Base-by-base conservation (phyloP, 2,888 invertebrate genomes). In the Pantelozetes paolii region DNA sequence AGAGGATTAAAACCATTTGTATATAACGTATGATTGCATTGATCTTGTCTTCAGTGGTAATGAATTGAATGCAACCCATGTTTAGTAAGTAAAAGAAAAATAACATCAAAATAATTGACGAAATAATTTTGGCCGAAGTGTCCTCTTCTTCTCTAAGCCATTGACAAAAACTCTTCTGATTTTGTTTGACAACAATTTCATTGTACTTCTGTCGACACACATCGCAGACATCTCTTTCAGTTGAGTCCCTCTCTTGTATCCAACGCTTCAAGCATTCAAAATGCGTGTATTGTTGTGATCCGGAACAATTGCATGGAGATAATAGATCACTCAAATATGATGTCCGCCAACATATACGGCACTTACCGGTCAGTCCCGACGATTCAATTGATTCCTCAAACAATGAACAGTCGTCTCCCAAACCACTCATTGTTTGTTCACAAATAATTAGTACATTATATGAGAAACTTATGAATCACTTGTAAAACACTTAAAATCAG, bases 1-100 rank as follows among this genome's bases (percentile, higher is more conserved):
- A 40, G 18, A 67, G n/a, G 3, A 42, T 67, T 40, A 67, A 40
- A 36, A 67, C 36, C 42, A 67, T n/a, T 67, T 67, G 67, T n/a
- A 67, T 40, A 23, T n/a, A 67, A n/a, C 67, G 67, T n/a, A 67
- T 67, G 13, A 23, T 23, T 15, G 1, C 23, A 67, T 36, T 36
- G 36, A 67, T 42, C 30, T 40, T 23, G 13, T 32, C n/a, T 11
- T 36, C 67, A 40, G 67, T 40, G 9, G 40, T 67, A 2, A 67
- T 11, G n/a, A 67, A 67, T 13, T 67, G 67, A 67, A 67, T 67
- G 67, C 67, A 67, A 11, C 67, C 67, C 67, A 67, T 67, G 42
- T 67, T 67, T 23, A 67, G 11, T 15, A 67, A 23, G 42, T 67
- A 67, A 5, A 67, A 1, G 42, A 67, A 67, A 30, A 67, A 40